Conservation (phyloP, 2,888 invertebrate species). For the Carpatolechia fugitivella region DNA sequence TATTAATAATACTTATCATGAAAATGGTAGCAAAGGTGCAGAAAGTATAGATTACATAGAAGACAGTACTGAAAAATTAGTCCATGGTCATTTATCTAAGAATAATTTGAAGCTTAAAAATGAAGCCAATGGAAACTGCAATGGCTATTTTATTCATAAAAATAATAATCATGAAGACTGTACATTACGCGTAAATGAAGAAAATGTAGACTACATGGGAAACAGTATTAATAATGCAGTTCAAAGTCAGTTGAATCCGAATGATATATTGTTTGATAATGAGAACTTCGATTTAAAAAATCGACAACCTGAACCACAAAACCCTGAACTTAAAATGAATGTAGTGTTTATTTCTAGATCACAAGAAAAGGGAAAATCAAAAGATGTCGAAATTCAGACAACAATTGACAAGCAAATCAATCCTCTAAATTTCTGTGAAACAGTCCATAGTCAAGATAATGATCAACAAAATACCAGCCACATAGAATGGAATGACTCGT, state of each 20-base stretch:
- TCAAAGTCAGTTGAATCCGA: too few species aligned
- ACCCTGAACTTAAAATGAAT: conserved; percentile 21
- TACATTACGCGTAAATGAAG: too few species aligned
- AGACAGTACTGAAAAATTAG: background rate
- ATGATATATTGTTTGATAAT: too few species aligned
- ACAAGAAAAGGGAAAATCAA: conserved; percentile 15
- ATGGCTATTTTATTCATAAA: too few species aligned
- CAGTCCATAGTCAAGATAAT: conserved; percentile 26
- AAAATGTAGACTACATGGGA: too few species aligned
- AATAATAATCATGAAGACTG: too few species aligned
- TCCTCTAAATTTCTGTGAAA: conserved; percentile 45
- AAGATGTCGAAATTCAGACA: background rate
- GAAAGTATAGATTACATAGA: background rate
- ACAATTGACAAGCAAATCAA: conserved; percentile 25
- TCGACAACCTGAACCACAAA: background rate
- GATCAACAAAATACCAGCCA: background rate
- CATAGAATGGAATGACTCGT: conserved; percentile 2
- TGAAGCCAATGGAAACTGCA: too few species aligned
- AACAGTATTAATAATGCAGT: too few species aligned
- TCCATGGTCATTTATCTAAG: background rate
- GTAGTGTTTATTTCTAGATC: conserved; percentile 34
- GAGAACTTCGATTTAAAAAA: background rate
- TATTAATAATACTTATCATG: background rate
- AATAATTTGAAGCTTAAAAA: too few species aligned
- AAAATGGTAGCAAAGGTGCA: background rate